These are phyloP conservation scores for Peromyscus melanophrys DNA, from an alignment of 2,797 vertebrate species.

Conservation along the genomic window DNA sequence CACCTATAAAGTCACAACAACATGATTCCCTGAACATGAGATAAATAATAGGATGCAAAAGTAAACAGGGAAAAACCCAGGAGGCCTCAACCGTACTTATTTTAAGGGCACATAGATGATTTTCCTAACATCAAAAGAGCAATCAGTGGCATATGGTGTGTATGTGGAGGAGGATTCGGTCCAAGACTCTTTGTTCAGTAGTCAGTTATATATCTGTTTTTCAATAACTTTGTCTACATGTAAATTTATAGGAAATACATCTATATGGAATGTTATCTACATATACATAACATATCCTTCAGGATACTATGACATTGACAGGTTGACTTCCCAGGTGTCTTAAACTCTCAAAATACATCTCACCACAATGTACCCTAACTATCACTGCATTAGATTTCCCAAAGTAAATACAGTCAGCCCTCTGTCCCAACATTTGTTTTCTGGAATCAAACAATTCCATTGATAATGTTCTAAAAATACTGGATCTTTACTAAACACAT, in stretches of 20 bases:
- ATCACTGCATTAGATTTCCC: fast-evolving
- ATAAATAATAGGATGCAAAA: not conserved
- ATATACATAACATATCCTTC: not conserved
- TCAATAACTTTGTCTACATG: fast-evolving
- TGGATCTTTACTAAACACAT: not conserved
- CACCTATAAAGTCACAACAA: not conserved
- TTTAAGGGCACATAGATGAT: not conserved
- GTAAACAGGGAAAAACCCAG: not conserved
- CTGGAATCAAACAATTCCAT: not conserved
- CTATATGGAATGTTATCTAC: not conserved
- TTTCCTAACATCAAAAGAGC: not conserved
- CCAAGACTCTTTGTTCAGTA: not conserved
- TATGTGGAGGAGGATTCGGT: not conserved
- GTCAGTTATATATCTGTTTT: not conserved
- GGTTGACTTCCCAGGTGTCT: not conserved
- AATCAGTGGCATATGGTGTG: not conserved
- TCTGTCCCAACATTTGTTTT: not conserved
- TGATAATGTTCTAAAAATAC: not conserved
- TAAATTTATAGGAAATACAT: not conserved
- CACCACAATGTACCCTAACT: fast-evolving
- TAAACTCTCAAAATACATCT: not conserved
- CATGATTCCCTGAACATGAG: not conserved
- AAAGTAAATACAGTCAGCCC: fast-evolving
- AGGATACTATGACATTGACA: fast-evolving
- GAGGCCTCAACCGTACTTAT: not conserved